These are phyloP conservation scores for Dendrocopos noguchii DNA, from an alignment of 2,113 vertebrate genomes.

Conservation along the genomic window DNA sequence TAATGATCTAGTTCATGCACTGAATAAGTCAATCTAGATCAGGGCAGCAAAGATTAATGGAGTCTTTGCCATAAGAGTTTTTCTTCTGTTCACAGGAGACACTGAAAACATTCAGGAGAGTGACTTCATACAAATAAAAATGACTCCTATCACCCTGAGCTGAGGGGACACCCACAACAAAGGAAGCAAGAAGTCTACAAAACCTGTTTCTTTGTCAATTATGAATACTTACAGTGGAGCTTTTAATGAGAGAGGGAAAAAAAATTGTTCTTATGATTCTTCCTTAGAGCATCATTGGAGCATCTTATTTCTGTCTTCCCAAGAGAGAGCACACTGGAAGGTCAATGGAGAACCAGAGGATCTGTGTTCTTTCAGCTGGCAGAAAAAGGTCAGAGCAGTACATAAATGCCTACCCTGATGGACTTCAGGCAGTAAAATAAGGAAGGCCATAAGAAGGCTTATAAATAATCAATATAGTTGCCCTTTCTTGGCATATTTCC, in stretches of 20 bases:
- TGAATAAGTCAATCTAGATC: constrained; percentile 35
- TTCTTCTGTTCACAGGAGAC: constrained; percentile 16
- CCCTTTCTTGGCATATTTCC: constrained; percentile 32
- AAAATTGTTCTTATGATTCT: not conserved
- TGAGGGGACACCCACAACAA: not conserved
- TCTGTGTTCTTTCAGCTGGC: constrained; percentile 9
- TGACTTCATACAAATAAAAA: not conserved
- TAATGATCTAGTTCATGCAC: constrained; percentile 15
- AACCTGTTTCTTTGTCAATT: not conserved
- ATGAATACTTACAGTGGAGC: not conserved
- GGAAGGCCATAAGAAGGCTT: not conserved
- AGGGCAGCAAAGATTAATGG: constrained; percentile 53
- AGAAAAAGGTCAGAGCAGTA: constrained; percentile 50
- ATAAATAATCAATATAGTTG: constrained; percentile 33
- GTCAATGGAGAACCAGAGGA: not conserved
- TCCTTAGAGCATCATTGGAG: not conserved
- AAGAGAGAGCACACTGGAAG: not conserved
- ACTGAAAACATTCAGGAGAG: not conserved
- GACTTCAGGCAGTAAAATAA: constrained; percentile 28
- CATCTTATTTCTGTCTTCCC: not conserved
- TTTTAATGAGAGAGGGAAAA: not conserved
- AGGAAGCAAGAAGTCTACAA: not conserved
- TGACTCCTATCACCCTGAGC: not conserved
- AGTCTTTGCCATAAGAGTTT: constrained; percentile 6
- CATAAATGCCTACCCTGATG: constrained; percentile 11